Base-by-base conservation (phyloP, 2,888 invertebrate genomes). In the Stramonita haemastoma region DNA sequence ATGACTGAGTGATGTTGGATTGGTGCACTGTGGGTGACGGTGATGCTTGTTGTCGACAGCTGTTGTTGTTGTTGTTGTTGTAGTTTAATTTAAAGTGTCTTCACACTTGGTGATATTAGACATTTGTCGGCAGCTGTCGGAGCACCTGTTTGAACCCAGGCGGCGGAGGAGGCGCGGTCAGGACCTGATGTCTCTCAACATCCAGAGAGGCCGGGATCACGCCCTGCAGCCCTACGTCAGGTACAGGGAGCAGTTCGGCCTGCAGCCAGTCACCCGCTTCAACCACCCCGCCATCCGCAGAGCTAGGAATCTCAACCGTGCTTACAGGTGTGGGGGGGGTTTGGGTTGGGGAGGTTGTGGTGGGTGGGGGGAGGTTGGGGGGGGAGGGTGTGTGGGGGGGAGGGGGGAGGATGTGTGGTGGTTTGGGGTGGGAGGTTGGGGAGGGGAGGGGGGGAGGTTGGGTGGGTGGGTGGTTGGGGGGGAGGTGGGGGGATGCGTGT, bases 161-260 rank as follows among this genome's bases (percentile, higher is more conserved):
- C 36, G 79, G 1, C 11, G 17, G 1, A 0, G 66, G 22, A 13
- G 88, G n/a, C n/a, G 32, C 2, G 88, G 88, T 8, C 79, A 66
- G 60, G 88, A 88, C 88, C 88, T 88, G 81, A 36, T 88, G 88
- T 60, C 88, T 1, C 79, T 88, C 66, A 88, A 88, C 88, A 88
- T 88, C 83, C 88, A 88, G 88, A 32, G 88, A 19, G 81, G 81
- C 4, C 88, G 88, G 1, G 88, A 88, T 83, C 88, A 88, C 88
- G 88, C 26, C 66, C 34, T 88, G 26, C 88, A 46, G 66, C 88
- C 88, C n/a, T 88, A 88, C 88, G 56, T 34, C 88, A 32, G n/a
- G 26, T 83, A 83, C 36, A 8, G 88, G 34, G 22, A 66, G 83
- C 60, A 46, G 19, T 88, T 77, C 34, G 81, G 83, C 6, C 88